Evolutionary conservation across 1,140 invertebrate genomes (phyloP).

Genomic region (Trypoxylus dichotomus): DNA sequence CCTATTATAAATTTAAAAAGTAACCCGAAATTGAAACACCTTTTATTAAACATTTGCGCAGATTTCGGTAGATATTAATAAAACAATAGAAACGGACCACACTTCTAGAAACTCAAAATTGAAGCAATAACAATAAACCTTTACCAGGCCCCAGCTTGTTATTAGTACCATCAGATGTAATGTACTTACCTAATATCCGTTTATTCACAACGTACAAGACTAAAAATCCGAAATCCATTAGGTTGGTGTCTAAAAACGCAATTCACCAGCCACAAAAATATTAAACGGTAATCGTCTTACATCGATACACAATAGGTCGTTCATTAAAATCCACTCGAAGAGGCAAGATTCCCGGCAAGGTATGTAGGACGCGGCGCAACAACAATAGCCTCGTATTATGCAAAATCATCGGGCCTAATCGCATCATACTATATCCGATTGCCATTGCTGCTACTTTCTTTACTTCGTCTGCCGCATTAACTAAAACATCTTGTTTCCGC

Average conservation of each 20-base stretch:
- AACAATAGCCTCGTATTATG: not conserved
- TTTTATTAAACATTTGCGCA: too few species aligned
- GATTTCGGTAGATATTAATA: too few species aligned
- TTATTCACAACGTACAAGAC: not conserved
- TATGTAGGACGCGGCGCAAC: not conserved
- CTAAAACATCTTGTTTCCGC: not conserved
- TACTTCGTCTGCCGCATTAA: not conserved
- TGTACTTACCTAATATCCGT: not conserved
- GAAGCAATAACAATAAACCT: too few species aligned
- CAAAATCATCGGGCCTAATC: constrained; percentile 9
- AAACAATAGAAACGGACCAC: too few species aligned
- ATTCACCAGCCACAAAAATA: constrained; percentile 1
- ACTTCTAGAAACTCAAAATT: too few species aligned
- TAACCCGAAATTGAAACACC: too few species aligned
- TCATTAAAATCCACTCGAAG: constrained; percentile 8
- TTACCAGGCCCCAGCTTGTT: too few species aligned
- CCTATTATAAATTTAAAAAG: too few species aligned
- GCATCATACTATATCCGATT: not conserved
- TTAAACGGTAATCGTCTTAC: constrained; percentile 1
- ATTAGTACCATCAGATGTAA: too few species aligned
- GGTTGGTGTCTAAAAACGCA: not conserved
- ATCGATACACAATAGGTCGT: not conserved
- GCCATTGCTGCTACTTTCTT: not conserved
- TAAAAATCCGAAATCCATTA: not conserved
- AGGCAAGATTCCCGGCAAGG: not conserved